Evolutionary conservation across 2,888 invertebrate species (phyloP).

Genomic region (Clepsis dumicolana): DNA sequence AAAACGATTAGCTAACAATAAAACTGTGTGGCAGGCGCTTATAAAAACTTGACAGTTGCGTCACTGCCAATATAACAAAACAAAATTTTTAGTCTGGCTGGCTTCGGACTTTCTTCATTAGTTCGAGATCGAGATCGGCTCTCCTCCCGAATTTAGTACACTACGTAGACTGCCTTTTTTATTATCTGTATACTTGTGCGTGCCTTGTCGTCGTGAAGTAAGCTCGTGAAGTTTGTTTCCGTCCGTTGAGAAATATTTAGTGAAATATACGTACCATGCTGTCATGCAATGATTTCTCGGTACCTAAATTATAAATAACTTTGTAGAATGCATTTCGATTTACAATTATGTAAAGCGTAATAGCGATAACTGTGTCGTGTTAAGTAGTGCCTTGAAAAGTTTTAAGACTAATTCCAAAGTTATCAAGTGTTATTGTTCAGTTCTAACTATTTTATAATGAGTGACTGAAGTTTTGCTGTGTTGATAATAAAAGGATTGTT

Average conservation of each 20-base stretch:
- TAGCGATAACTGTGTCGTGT: slow-evolving; percentile 51
- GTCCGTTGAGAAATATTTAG: slow-evolving; percentile 44
- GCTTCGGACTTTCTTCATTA: background rate
- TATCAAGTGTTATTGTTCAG: slow-evolving; percentile 49
- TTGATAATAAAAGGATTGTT: slow-evolving; percentile 39
- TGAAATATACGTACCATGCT: slow-evolving; percentile 40
- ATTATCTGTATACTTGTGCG: slow-evolving; percentile 41
- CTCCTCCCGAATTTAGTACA: background rate
- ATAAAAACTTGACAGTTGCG: background rate
- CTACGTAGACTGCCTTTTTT: background rate
- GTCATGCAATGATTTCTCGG: slow-evolving; percentile 29
- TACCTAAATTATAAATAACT: slow-evolving; percentile 12
- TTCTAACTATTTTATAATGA: slow-evolving; percentile 43
- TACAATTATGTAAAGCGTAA: slow-evolving; percentile 49
- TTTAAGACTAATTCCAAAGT: slow-evolving; percentile 68
- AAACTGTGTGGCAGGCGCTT: background rate
- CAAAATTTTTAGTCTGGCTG: background rate
- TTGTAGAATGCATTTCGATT: slow-evolving; percentile 36
- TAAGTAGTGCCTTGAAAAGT: slow-evolving; percentile 68
- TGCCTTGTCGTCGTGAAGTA: slow-evolving; percentile 43
- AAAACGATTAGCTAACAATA: too few species aligned
- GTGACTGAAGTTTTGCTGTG: slow-evolving; percentile 30
- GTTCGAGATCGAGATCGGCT: too few species aligned
- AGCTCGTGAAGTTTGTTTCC: slow-evolving; percentile 44
- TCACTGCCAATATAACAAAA: slow-evolving; percentile 20